Evolutionary conservation across 2,888 invertebrate genomes (phyloP).

Genomic region (Amblyteles armatorius): DNA sequence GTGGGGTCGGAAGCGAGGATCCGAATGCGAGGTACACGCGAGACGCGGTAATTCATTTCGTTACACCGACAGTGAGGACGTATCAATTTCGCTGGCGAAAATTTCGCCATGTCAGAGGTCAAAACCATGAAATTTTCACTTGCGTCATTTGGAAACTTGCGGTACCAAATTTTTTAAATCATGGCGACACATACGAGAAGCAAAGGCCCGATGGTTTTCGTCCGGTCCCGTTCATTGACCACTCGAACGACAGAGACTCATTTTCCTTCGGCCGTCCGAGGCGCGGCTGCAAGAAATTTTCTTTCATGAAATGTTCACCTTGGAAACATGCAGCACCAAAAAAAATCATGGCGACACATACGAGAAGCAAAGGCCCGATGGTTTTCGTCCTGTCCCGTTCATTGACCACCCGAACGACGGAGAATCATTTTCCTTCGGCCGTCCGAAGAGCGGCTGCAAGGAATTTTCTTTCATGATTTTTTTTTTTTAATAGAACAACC

Average conservation of each 20-base stretch:
- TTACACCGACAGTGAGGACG: too few relatives aligned
- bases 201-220: not conserved
- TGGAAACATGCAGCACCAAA: not conserved
- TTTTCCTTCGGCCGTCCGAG: not conserved
- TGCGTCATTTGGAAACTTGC: not conserved
- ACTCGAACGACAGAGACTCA: not conserved
- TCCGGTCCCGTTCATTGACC: not conserved
- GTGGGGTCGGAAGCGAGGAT: not conserved
- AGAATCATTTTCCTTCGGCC: not conserved
- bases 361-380: too few relatives aligned
- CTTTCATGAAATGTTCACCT: not conserved
- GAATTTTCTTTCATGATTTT: too few relatives aligned
- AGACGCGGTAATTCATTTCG: not conserved
- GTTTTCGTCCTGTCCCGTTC: not conserved
- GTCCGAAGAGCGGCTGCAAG: not conserved
- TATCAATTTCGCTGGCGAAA: too few relatives aligned
- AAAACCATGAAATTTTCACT: not conserved
- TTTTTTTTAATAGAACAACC: not conserved
- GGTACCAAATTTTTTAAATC: too few relatives aligned
- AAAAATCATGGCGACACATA: too few relatives aligned
- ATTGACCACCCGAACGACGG: not conserved
- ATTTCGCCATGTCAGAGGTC: not conserved
- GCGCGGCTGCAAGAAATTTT: too few relatives aligned
- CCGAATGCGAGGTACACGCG: slow-evolving; percentile 2
- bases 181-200: too few relatives aligned